Evolutionary conservation across 2,797 vertebrate species (phyloP).

Genomic region (Sebastes matsubarae): DNA sequence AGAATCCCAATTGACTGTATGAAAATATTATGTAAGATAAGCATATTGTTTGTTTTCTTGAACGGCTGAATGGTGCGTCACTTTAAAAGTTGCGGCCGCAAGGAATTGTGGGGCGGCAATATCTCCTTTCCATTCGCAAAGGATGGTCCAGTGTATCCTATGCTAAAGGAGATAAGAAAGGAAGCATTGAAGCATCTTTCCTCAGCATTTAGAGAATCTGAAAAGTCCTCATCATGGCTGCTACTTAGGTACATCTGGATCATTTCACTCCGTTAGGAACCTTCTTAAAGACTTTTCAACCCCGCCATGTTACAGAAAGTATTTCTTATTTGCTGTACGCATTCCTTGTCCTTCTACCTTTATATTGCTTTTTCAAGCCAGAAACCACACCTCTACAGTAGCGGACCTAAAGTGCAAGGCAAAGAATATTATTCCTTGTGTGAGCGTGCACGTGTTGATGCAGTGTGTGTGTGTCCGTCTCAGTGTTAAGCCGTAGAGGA

Average conservation of each 20-base stretch:
- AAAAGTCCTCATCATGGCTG: too few relatives aligned
- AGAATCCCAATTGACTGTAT: too few relatives aligned
- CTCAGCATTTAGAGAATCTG: fast-evolving
- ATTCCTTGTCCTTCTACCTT: conserved; percentile 1
- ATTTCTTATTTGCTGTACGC: neutral
- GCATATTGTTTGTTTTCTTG: too few relatives aligned
- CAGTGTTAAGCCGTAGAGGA: conserved; percentile 73
- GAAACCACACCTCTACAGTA: conserved; percentile 29
- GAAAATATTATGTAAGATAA: fast-evolving
- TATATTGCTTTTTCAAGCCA: conserved; percentile 2
- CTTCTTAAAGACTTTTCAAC: neutral
- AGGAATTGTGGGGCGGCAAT: too few relatives aligned
- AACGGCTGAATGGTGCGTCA: too few relatives aligned
- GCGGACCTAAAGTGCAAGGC: conserved; percentile 22
- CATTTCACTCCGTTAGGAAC: too few relatives aligned
- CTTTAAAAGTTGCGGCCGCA: too few relatives aligned
- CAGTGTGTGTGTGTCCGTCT: conserved; percentile 57
- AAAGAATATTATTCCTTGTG: conserved; percentile 53
- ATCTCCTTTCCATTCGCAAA: too few relatives aligned
- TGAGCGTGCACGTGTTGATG: conserved; percentile 50
- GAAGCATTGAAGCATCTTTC: too few relatives aligned
- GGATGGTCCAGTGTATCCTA: too few relatives aligned
- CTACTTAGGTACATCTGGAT: too few relatives aligned
- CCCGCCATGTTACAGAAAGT: neutral
- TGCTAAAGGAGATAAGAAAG: too few relatives aligned